Percentiles rank a stretch among this genome's conserved stretches.
Conservation (phyloP, 2,888 invertebrate species). For the Nasonia oneida region DNA sequence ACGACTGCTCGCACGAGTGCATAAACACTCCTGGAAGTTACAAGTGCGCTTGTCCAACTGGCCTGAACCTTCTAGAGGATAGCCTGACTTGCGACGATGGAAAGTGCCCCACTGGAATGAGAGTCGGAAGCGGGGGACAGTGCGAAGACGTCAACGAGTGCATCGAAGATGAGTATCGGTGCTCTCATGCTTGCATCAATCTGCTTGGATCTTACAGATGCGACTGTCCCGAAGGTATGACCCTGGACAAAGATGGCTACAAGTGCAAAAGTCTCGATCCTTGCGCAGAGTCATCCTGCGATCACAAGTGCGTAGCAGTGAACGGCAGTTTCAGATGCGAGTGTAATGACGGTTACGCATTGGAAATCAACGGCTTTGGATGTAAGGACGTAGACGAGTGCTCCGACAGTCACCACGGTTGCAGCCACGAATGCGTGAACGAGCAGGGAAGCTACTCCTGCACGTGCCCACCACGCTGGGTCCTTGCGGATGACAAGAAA, state of each 20-base stretch:
- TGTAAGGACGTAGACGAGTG: slow-evolving; percentile 78
- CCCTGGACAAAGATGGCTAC: slow-evolving; percentile 76
- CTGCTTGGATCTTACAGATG: slow-evolving; percentile 81
- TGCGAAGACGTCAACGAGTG: slow-evolving; percentile 78
- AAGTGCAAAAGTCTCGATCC: slow-evolving; percentile 66
- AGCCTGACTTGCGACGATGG: slow-evolving; percentile 75
- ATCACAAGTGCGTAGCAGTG: slow-evolving; percentile 70
- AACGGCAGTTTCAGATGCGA: slow-evolving; percentile 78
- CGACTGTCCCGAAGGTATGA: slow-evolving; percentile 81
- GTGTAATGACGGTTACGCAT: slow-evolving; percentile 77
- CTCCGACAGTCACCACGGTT: slow-evolving; percentile 68
- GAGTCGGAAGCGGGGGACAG: slow-evolving; percentile 67
- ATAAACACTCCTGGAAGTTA: slow-evolving; percentile 75
- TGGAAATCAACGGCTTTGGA: slow-evolving; percentile 71
- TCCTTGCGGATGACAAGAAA: slow-evolving; percentile 68
- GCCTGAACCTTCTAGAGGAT: slow-evolving; percentile 73
- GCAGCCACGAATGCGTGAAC: slow-evolving; percentile 80
- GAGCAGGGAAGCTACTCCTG: slow-evolving; percentile 80
- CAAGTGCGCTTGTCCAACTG: slow-evolving; percentile 73
- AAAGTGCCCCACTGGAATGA: slow-evolving; percentile 66
- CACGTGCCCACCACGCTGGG: slow-evolving; percentile 79
- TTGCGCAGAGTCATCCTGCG: slow-evolving; percentile 70
- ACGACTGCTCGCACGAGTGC: slow-evolving; percentile 79
- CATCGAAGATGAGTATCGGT: slow-evolving; percentile 76
- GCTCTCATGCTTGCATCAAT: slow-evolving; percentile 82